These are phyloP conservation scores for Mactra quadrangularis DNA, from an alignment of 1,140 invertebrate genomes.

Conservation along the genomic window DNA sequence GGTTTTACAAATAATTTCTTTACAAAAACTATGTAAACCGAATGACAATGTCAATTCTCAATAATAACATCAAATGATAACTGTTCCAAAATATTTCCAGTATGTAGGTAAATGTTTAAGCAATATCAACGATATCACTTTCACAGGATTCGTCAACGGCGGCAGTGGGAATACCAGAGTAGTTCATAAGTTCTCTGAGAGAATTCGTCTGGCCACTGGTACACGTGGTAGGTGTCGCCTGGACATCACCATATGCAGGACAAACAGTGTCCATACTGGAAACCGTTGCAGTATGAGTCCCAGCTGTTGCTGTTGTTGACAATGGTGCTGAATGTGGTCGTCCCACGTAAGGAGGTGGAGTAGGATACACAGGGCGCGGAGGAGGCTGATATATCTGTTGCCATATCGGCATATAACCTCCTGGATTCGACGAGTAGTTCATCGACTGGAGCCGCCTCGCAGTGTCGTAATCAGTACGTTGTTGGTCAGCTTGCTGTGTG, in stretches of 20 bases:
- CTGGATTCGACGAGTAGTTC: constrained; percentile 53
- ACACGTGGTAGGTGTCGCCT: constrained; percentile 25
- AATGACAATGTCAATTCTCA: too few species aligned
- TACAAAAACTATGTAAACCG: too few species aligned
- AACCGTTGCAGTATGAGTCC: not conserved
- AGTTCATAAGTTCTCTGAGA: constrained; percentile 42
- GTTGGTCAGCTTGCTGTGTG: constrained; percentile 13
- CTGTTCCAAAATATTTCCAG: too few species aligned
- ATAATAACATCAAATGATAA: too few species aligned
- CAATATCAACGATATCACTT: constrained; percentile 43
- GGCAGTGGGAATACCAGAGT: constrained; percentile 29
- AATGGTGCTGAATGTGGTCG: constrained; percentile 53
- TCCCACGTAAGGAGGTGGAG: constrained; percentile 17
- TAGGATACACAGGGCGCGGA: constrained; percentile 53
- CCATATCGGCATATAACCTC: constrained; percentile 58
- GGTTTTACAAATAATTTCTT: too few species aligned
- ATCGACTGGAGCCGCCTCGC: constrained; percentile 51
- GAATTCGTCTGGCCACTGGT: constrained; percentile 52
- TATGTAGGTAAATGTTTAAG: too few species aligned
- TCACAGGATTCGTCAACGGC: constrained; percentile 28
- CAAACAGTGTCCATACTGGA: constrained; percentile 1
- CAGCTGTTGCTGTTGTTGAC: constrained; percentile 47
- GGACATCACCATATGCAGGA: constrained; percentile 25
- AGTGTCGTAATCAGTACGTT: constrained; percentile 55
- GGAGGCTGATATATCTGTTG: constrained; percentile 55